Percentiles rank a stretch among this genome's conserved stretches.
Conservation (phyloP, 2,888 invertebrate species). For the Hypomecis punctinalis region DNA sequence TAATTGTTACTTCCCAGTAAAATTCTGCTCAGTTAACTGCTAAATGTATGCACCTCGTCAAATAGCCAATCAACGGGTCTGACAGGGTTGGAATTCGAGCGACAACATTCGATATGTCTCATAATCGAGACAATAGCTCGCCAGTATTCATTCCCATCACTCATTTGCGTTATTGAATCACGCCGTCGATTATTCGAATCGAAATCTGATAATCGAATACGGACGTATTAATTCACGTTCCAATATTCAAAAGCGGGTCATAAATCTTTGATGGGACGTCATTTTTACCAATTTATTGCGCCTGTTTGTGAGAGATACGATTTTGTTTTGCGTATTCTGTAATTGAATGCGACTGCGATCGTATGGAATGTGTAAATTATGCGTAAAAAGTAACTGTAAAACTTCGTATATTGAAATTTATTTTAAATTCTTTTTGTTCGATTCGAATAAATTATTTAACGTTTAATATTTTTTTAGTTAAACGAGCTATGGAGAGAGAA, state of each 20-base stretch:
- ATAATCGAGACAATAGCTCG: constrained; percentile 50
- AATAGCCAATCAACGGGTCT: constrained; percentile 61
- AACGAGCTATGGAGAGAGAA: too few species aligned
- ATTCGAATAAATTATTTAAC: neutral
- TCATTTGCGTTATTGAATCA: constrained; percentile 70
- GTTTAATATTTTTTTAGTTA: too few species aligned
- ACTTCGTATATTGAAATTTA: too few species aligned
- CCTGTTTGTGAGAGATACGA: constrained; percentile 48
- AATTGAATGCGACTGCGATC: constrained; percentile 34
- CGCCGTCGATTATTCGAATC: constrained; percentile 61
- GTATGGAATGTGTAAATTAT: constrained; percentile 22
- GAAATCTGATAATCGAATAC: constrained; percentile 66
- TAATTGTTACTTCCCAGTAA: constrained; percentile 39
- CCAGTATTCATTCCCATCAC: constrained; percentile 59
- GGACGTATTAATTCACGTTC: constrained; percentile 63
- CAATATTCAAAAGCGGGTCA: constrained; percentile 65
- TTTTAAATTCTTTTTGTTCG: neutral
- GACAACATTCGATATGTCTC: constrained; percentile 50
- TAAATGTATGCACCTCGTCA: constrained; percentile 66
- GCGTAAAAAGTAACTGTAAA: constrained; percentile 8
- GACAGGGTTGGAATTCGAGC: constrained; percentile 44
- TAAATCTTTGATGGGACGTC: constrained; percentile 67
- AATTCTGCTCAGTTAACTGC: constrained; percentile 54
- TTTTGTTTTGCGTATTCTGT: constrained; percentile 33
- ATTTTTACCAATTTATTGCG: constrained; percentile 65